These are phyloP conservation scores for Scaptomyza graminum DNA, from an alignment of 1,140 invertebrate genomes.

Conservation along the genomic window DNA sequence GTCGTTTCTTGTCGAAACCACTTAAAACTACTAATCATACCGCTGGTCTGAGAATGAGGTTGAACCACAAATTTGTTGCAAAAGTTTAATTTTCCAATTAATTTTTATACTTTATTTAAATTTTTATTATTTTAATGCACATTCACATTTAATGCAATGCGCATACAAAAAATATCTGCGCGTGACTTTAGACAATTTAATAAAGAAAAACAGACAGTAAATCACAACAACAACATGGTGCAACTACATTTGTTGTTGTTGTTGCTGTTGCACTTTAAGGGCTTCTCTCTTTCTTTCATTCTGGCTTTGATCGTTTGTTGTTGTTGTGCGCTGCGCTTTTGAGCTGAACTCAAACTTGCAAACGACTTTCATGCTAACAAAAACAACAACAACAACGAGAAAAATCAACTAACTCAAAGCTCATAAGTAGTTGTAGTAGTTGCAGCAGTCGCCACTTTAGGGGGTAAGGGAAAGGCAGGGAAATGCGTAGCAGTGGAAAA, in stretches of 20 bases:
- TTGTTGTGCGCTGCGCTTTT: conserved; percentile 7
- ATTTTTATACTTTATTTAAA: too few species aligned
- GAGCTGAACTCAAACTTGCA: conserved; percentile 33
- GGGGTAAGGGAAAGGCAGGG: conserved; percentile 18
- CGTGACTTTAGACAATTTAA: too few species aligned
- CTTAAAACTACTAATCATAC: too few species aligned
- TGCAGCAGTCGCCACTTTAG: conserved; percentile 16
- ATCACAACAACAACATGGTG: too few species aligned
- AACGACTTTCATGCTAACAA: conserved; percentile 22
- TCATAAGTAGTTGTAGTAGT: conserved; percentile 10
- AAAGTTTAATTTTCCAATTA: too few species aligned
- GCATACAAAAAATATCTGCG: too few species aligned
- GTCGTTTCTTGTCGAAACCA: too few species aligned
- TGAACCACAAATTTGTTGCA: too few species aligned
- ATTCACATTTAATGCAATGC: too few species aligned
- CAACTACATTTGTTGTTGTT: background rate
- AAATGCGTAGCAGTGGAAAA: conserved; percentile 8
- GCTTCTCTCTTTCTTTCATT: conserved; percentile 17
- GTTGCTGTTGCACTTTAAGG: conserved; percentile 18
- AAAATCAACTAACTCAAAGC: conserved; percentile 28
- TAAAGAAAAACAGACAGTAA: too few species aligned
- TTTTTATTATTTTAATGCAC: too few species aligned
- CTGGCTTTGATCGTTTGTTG: conserved; percentile 15
- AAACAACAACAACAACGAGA: background rate
- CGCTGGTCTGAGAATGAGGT: too few species aligned